Base-by-base conservation (phyloP, 1,140 invertebrate genomes). In the Planococcus citri region DNA sequence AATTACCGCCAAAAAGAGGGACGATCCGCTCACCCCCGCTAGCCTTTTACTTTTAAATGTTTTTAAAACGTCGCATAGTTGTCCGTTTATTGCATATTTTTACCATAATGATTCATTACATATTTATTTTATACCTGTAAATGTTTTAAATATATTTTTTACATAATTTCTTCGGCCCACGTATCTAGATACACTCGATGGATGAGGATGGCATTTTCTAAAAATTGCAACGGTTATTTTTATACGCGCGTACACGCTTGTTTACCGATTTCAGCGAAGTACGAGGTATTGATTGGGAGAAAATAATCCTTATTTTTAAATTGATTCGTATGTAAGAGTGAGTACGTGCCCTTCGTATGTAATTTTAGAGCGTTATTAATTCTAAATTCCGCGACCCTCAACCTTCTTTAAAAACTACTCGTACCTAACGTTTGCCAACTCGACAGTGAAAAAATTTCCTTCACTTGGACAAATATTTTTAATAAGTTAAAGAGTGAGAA, bases 1-100 rank as follows among this genome's bases (percentile, higher is more conserved):
- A 24, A 24, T 64, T 64, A 64, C 60, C 60, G 60, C 60, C 60
- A 64, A 64, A 64, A 64, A 10, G 60, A 64, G 60, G 60, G 25
- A 64, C 21, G 60, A 64, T 64, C n/a, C 41, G 2, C 41, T 51
- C 4, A 51, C 6, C 41, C 41, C 41, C 41, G 41, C 41, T 20
- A 17, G 17, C 41, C 41, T 51, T 51, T 51, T 51, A 51, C 41
- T 51, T 3, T 51, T 51, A 51, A 51, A 51, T 51, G 41, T 51
- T 51, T 51, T 51, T 51, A 17, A 51, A 51, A 51, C 41, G 41
- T 51, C 17, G 41, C 41, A 51, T 51, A 51, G 6, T 51, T 51
- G 12, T 51, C 6, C n/a, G n/a, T 51, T 51, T 51, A 51, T 51
- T n/a, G 17, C 41, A 51, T 51, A 51, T 51, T 51, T 51, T 51